phyloP scores from a whole-genome alignment of 2,888 invertebrate species.

The Heliothis peltigera region DNA sequence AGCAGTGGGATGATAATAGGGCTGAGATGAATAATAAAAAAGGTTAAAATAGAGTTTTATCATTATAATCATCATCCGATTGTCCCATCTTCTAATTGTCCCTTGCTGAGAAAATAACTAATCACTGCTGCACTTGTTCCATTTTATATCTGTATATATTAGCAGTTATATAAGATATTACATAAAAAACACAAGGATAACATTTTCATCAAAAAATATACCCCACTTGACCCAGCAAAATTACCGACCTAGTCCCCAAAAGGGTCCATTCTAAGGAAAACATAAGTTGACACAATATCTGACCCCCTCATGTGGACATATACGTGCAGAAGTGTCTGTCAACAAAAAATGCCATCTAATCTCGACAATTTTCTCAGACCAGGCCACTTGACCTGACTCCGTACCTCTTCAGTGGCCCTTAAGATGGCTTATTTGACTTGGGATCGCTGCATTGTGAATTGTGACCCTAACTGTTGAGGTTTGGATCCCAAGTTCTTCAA shows the following conservation, averaged over 20 bases:
- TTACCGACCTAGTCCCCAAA: slow-evolving; percentile 10
- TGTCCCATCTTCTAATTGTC: no score
- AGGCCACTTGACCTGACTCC: slow-evolving; percentile 67
- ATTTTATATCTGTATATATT: no score
- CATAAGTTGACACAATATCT: slow-evolving; percentile 36
- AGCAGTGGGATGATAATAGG: no score
- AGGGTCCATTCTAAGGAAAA: slow-evolving; percentile 30
- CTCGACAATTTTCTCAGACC: slow-evolving; percentile 56
- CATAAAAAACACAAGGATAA: background rate
- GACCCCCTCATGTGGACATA: slow-evolving; percentile 24
- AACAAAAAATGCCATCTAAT: slow-evolving; percentile 61
- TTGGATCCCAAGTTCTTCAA: slow-evolving; percentile 26
- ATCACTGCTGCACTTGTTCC: no score
- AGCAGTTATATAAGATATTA: no score
- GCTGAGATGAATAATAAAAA: no score
- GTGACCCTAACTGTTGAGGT: slow-evolving; percentile 54
- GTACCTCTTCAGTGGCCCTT: slow-evolving; percentile 60
- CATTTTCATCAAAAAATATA: slow-evolving; percentile 1
- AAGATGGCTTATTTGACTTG: slow-evolving; percentile 70
- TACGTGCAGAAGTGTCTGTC: slow-evolving; percentile 60
- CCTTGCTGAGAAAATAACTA: no score
- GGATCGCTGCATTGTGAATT: slow-evolving; percentile 70
- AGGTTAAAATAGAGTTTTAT: no score
- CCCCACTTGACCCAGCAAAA: background rate
- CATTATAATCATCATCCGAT: no score